These are phyloP conservation scores for Lordiphosa fenestrarum DNA, from an alignment of 2,888 invertebrate genomes.

Conservation along the genomic window DNA sequence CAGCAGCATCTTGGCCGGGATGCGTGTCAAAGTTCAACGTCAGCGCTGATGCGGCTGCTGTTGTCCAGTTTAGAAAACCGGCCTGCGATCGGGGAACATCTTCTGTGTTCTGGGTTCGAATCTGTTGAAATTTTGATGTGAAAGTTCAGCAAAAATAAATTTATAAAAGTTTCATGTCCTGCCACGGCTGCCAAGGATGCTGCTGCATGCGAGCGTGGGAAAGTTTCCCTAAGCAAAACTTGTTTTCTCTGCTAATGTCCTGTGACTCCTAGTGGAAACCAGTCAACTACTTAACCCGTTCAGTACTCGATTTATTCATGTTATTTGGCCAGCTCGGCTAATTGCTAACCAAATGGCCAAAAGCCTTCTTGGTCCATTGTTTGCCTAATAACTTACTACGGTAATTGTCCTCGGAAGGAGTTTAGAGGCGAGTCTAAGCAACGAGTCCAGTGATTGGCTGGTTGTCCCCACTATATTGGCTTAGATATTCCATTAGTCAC, in stretches of 20 bases:
- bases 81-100: conserved; percentile 33
- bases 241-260: conserved; percentile 55
- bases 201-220: conserved; percentile 54
- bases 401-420: conserved; percentile 52
- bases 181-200: conserved; percentile 49
- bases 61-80: conserved; percentile 71
- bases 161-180: conserved; percentile 69
- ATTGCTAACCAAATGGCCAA: conserved; percentile 65
- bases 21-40: conserved; percentile 69
- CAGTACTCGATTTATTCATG: conserved; percentile 59
- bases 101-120: conserved; percentile 47
- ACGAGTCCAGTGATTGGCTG: conserved; percentile 3
- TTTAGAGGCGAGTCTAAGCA: conserved; percentile 12
- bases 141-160: conserved; percentile 60
- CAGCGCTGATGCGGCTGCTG: conserved; percentile 53
- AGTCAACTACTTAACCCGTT: conserved; percentile 52
- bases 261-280: conserved; percentile 32
- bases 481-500: conserved; percentile 72
- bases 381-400: conserved; percentile 46
- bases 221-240: conserved; percentile 48
- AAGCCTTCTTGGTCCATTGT: conserved; percentile 41
- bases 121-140: conserved; percentile 74
- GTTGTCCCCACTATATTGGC: conserved; percentile 52
- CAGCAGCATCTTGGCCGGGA: conserved; percentile 60
- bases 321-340: conserved; percentile 60